Base-by-base conservation (phyloP, 2,888 invertebrate genomes). In the Meteorus cinctellus region DNA sequence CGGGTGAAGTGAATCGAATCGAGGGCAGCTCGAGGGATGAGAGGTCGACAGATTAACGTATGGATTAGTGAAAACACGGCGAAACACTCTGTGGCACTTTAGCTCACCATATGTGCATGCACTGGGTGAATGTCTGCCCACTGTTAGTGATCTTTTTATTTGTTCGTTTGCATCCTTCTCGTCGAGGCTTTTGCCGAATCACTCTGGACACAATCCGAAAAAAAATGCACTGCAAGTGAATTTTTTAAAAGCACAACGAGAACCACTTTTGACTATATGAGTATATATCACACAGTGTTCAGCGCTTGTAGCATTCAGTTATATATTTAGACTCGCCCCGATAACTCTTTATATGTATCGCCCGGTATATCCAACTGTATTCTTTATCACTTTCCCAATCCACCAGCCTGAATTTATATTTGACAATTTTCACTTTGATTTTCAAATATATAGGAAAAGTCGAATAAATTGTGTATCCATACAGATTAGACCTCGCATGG, bases 1-100 rank as follows among this genome's bases (percentile, higher is more conserved):
- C 48, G 62, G 76, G 76, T 73, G 62, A 77, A 76, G 77, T 77
- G 82, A 81, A 81, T 83, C 81, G 83, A 74, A 74, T 75, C 65
- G 73, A 72, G 66, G 51, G 66, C 75, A 84, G 83, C 84, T 83
- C 34, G 19, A 29, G 34, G 65, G 65, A 65, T 65, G 65, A 65
- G 65, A 65, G 65, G 65, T 84, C 83, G 82, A 81, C 83, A 84
- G 87, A 87, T 86, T 87, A 86, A 86, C 86, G 84, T 85, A 85
- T 65, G 36, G 65, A 65, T 65, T 65, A 65, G 65, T 84, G 83
- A 85, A 87, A 84, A 84, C 85, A 83, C 80, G 82, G 77, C 80
- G 82, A 84, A 84, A 84, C 86, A 85, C 85, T 84, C 83, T 84
- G 84, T 82, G 81, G 86, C 86, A 86, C 86, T 86, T 85, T 86